Evolutionary conservation across 1,140 invertebrate genomes (phyloP).

Genomic region (Platyura marginata): DNA sequence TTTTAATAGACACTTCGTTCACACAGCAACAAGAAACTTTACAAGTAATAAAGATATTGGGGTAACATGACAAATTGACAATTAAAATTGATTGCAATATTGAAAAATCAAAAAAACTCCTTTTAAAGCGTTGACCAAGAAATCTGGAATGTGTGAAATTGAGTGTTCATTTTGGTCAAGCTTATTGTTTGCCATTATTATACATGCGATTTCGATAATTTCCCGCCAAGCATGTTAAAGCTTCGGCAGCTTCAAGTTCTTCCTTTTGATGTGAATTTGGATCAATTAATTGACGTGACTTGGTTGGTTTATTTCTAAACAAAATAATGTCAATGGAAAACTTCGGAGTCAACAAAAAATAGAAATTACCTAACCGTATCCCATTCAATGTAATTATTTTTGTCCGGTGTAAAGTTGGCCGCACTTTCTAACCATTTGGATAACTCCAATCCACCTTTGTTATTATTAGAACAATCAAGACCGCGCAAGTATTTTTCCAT

Average conservation of each 20-base stretch:
- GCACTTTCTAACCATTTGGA: slow-evolving; percentile 51
- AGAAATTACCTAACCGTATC: slow-evolving; percentile 21
- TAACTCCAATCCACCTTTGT: slow-evolving; percentile 22
- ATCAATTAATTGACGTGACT: background rate
- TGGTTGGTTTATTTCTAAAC: background rate
- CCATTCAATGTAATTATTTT: slow-evolving; percentile 46
- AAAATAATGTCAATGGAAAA: no score
- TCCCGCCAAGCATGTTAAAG: slow-evolving; percentile 28
- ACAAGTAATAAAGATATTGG: no score
- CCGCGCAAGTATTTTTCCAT: slow-evolving; percentile 34
- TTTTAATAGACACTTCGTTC: no score
- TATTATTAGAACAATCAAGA: slow-evolving; percentile 20
- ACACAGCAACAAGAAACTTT: no score
- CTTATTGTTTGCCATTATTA: background rate
- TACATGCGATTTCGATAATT: slow-evolving; percentile 17
- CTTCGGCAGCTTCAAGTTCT: slow-evolving; percentile 49
- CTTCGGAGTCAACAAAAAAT: no score
- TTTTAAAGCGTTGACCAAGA: no score
- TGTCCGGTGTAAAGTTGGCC: slow-evolving; percentile 40
- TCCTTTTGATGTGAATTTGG: slow-evolving; percentile 34
- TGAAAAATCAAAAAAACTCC: no score
- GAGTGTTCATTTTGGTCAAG: no score
- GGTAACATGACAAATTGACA: no score
- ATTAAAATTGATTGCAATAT: no score
- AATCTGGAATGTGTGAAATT: no score